phyloP scores from a whole-genome alignment of 2,113 vertebrate genomes.

The Aspidoscelis tigris region DNA sequence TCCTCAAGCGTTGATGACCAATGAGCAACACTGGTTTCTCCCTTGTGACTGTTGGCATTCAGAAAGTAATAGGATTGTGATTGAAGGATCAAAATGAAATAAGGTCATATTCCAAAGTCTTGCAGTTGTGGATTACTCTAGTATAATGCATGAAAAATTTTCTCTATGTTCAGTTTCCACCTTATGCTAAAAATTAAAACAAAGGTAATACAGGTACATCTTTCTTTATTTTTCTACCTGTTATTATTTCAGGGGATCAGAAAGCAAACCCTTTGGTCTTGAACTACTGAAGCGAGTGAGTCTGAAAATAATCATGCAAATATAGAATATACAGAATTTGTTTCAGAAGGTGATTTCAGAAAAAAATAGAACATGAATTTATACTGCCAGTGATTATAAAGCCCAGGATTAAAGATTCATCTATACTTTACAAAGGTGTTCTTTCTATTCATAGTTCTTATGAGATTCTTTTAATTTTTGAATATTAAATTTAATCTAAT shows the following conservation, averaged over 20 bases:
- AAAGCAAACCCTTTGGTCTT: not conserved
- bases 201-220: not conserved
- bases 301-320: conserved; percentile 6
- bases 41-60: not conserved
- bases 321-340: not conserved
- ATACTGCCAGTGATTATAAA: not conserved
- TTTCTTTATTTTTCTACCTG: not conserved
- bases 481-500: conserved; percentile 37
- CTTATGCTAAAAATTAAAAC: not conserved
- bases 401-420: not conserved
- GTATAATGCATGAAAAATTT: not conserved
- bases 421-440: not conserved
- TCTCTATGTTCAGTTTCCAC: not conserved
- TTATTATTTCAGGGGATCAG: not conserved
- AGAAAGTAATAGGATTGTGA: not conserved
- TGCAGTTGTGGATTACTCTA: not conserved
- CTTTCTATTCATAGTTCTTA: conserved; percentile 33
- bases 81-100: too few species aligned
- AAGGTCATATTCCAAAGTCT: too few species aligned
- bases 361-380: not conserved
- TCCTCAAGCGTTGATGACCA: not conserved
- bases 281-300: not conserved
- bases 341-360: not conserved
- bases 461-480: conserved; percentile 28
- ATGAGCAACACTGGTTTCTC: not conserved